Percentiles rank a stretch among this genome's conserved stretches.
Conservation (phyloP, 2,888 invertebrate species). For the Pharmacophagus antenor region DNA sequence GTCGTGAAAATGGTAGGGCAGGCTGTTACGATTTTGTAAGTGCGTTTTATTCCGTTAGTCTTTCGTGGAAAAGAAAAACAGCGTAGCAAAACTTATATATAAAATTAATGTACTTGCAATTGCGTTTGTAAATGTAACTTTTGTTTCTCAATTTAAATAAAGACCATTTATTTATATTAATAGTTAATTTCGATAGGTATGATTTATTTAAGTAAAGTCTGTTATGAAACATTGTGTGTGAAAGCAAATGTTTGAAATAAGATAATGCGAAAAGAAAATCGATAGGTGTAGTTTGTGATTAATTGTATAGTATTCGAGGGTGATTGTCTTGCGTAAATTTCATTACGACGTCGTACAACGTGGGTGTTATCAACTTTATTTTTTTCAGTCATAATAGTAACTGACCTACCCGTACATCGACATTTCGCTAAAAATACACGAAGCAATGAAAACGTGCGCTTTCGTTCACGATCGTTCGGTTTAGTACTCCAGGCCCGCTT, state of each 20-base stretch:
- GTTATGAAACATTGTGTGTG: neutral
- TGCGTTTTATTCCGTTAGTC: neutral
- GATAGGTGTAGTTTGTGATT: neutral
- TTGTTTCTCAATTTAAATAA: neutral
- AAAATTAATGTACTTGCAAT: neutral
- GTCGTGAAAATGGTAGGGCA: too few species aligned
- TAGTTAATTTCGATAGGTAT: too few species aligned
- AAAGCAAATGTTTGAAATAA: neutral
- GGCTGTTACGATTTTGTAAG: too few species aligned
- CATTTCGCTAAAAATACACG: constrained; percentile 70
- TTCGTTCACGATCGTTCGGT: constrained; percentile 64
- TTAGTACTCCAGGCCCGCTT: constrained; percentile 48
- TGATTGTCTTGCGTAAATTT: constrained; percentile 34
- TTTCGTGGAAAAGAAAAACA: neutral
- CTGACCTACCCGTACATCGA: constrained; percentile 73
- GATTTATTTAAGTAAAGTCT: neutral
- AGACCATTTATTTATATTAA: neutral
- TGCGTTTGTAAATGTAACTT: neutral
- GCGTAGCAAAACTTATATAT: neutral
- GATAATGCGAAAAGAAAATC: neutral
- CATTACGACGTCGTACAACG: constrained; percentile 32
- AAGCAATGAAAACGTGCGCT: constrained; percentile 58
- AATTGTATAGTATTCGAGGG: neutral
- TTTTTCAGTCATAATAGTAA: constrained; percentile 65
- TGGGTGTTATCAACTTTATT: constrained; percentile 35